phyloP scores from a whole-genome alignment of 2,113 vertebrate genomes.

The Microcebus tavaratra region DNA sequence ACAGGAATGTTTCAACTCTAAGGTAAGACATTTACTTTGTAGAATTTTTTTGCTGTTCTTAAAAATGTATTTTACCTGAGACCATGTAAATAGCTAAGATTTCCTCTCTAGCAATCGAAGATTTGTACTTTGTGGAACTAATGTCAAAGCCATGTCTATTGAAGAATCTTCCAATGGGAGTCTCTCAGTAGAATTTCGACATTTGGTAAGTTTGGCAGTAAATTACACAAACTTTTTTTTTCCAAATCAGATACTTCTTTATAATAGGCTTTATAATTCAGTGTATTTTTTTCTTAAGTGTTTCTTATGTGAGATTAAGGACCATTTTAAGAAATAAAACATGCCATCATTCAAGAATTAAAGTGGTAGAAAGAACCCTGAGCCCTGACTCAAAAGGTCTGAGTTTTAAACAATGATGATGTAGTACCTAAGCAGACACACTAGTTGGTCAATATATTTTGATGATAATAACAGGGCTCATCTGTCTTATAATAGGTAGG shows the following conservation, averaged over 20 bases:
- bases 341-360: background rate
- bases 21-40: constrained; percentile 88
- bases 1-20: constrained; percentile 94
- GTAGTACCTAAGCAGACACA: background rate
- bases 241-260: background rate
- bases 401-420: background rate
- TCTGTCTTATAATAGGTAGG: background rate
- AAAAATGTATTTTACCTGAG: background rate
- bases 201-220: constrained; percentile 88
- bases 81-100: constrained; percentile 34
- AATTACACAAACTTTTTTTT: background rate
- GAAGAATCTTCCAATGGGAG: constrained; percentile 96
- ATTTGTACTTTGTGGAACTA: constrained; percentile 96
- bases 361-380: background rate
- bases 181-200: constrained; percentile 95
- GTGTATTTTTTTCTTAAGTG: background rate
- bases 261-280: background rate
- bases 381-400: background rate
- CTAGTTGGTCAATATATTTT: background rate
- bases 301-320: background rate
- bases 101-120: constrained; percentile 90
- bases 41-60: background rate
- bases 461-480: background rate
- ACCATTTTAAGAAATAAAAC: background rate
- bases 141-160: constrained; percentile 97